Evolutionary conservation across 2,888 invertebrate genomes (phyloP).

Genomic region (Frankliniella fusca): DNA sequence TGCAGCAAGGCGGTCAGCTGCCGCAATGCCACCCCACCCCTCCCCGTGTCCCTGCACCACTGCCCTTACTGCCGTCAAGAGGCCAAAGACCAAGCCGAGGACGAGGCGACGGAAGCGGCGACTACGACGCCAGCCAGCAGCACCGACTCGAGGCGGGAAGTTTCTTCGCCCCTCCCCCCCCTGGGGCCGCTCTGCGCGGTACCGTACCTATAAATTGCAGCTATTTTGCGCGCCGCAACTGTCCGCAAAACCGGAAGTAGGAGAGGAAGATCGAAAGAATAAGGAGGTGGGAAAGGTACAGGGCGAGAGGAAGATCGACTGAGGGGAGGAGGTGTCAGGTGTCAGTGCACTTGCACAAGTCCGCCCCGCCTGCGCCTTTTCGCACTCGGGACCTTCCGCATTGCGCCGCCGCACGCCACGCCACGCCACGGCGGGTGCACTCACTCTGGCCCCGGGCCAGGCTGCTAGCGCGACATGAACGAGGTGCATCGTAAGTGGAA

Average conservation of each 20-base stretch:
- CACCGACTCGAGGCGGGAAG: neutral
- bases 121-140: neutral
- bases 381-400: neutral
- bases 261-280: neutral
- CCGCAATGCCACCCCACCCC: neutral
- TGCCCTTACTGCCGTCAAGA: neutral
- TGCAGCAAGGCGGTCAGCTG: neutral
- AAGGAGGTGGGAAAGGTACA: neutral
- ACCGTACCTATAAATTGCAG: no score
- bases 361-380: neutral
- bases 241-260: neutral
- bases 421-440: neutral
- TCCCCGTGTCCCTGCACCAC: neutral
- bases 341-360: no score
- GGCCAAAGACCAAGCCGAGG: neutral
- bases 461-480: neutral
- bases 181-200: no score
- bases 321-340: neutral
- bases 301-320: neutral
- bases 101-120: neutral
- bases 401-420: neutral
- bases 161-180: no score
- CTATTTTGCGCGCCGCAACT: no score
- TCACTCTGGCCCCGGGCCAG: conserved; percentile 16
- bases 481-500: conserved; percentile 9